Percentiles rank a stretch among this genome's conserved stretches.
Evolutionary conservation across 2,113 vertebrate species (phyloP).

Genomic region (Eolophus roseicapilla): DNA sequence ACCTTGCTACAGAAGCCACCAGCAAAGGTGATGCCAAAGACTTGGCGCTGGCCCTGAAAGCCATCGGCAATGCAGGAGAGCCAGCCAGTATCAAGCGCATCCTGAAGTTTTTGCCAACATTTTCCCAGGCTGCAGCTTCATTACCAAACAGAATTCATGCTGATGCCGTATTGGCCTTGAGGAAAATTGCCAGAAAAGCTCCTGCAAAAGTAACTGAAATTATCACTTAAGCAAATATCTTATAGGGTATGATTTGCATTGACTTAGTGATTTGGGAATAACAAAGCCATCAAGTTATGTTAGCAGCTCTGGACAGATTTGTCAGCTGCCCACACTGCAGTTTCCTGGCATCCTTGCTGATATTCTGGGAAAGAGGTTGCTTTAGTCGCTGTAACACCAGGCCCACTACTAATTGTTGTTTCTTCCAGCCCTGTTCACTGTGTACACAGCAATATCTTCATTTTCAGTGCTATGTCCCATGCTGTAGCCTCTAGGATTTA

Average conservation of each 20-base stretch:
- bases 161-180: conserved; percentile 81
- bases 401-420: not conserved
- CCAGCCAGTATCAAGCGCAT: conserved; percentile 83
- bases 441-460: not conserved
- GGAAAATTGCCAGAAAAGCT: conserved; percentile 79
- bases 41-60: conserved; percentile 79
- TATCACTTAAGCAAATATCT: not conserved
- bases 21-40: conserved; percentile 62
- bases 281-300: not conserved
- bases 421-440: not conserved
- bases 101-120: conserved; percentile 81
- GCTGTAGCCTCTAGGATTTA: not conserved
- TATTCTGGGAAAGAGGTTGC: not conserved
- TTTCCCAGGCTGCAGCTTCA: conserved; percentile 66
- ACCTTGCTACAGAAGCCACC: conserved; percentile 74
- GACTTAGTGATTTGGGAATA: not conserved
- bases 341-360: not conserved
- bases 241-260: not conserved
- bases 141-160: conserved; percentile 73
- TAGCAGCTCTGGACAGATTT: not conserved
- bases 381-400: not conserved
- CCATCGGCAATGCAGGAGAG: conserved; percentile 86
- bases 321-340: not conserved
- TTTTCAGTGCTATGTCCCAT: not conserved
- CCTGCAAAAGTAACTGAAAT: conserved; percentile 74